phyloP scores from a whole-genome alignment of 2,888 invertebrate genomes.

The Brachycybe producta region DNA sequence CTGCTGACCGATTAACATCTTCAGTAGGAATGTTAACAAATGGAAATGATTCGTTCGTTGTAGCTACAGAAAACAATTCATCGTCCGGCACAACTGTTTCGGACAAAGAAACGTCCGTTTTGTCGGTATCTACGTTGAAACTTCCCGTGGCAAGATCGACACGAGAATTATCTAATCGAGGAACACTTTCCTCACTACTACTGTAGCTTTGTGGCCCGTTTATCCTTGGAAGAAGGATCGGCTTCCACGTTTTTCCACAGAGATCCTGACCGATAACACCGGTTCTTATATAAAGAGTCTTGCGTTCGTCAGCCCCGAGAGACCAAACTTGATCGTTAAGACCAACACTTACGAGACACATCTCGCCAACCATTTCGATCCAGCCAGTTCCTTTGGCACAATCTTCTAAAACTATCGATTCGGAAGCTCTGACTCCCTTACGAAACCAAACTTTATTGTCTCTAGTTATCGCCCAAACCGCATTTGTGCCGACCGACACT shows the following conservation, averaged over 20 bases:
- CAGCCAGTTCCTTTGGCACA: slow-evolving; percentile 68
- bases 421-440: slow-evolving; percentile 41
- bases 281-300: slow-evolving; percentile 27
- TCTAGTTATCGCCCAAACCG: slow-evolving; percentile 66
- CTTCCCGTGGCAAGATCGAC: neutral
- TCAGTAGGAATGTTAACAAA: too few relatives aligned
- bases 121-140: neutral
- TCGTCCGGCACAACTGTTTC: too few relatives aligned
- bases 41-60: too few relatives aligned
- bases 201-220: neutral
- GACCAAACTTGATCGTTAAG: slow-evolving; percentile 59
- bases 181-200: neutral
- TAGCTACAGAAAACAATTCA: too few relatives aligned
- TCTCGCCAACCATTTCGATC: slow-evolving; percentile 79
- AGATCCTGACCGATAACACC: slow-evolving; percentile 33
- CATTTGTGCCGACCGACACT: slow-evolving; percentile 66
- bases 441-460: slow-evolving; percentile 71
- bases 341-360: slow-evolving; percentile 70
- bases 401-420: slow-evolving; percentile 55
- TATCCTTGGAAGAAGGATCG: slow-evolving; percentile 10
- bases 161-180: too few relatives aligned
- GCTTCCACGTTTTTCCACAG: slow-evolving; percentile 72
- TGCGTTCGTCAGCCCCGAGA: slow-evolving; percentile 26
- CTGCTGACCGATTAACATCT: too few relatives aligned
- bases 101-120: neutral